Percentiles rank a stretch among this genome's conserved stretches.
Evolutionary conservation across 2,888 invertebrate species (phyloP).

Genomic region (Drosophila cognata): DNA sequence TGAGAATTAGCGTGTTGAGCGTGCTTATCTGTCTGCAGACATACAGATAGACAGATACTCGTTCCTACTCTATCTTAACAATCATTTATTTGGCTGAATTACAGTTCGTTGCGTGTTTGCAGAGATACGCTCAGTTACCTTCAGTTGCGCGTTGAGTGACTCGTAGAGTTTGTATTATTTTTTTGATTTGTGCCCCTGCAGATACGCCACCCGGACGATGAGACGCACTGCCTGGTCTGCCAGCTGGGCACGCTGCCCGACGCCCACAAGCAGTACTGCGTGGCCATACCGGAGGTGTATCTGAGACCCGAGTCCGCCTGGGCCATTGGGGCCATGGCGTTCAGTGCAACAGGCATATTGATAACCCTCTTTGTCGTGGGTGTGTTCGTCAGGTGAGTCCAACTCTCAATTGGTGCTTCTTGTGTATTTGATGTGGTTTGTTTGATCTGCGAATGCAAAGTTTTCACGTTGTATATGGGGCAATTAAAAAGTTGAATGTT

Average conservation of each 20-base stretch:
- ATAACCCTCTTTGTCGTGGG: constrained; percentile 92
- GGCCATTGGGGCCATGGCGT: constrained; percentile 97
- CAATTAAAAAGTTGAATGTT: constrained; percentile 48
- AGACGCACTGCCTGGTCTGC: constrained; percentile 93
- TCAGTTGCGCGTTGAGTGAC: not conserved
- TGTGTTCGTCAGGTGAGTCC: constrained; percentile 89
- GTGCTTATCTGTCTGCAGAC: not conserved
- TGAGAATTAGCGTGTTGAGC: not conserved
- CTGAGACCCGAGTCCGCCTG: constrained; percentile 93
- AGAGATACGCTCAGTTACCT: not conserved
- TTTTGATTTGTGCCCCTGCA: constrained; percentile 81
- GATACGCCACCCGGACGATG: constrained; percentile 92
- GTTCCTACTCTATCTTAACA: not conserved
- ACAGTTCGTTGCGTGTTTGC: not conserved
- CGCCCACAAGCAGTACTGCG: constrained; percentile 89
- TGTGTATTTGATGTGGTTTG: not conserved
- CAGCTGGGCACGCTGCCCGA: constrained; percentile 94
- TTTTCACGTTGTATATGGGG: constrained; percentile 4
- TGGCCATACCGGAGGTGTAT: constrained; percentile 92
- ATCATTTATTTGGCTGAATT: not conserved
- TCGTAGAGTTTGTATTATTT: not conserved
- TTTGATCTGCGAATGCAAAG: not conserved
- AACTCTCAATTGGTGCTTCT: not conserved
- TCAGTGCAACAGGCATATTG: constrained; percentile 93
- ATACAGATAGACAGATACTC: not conserved